Evolutionary conservation across 2,797 vertebrate species (phyloP), one percentile per base, ranked within the genome.

Genomic region (Macrochelys suwanniensis): DNA sequence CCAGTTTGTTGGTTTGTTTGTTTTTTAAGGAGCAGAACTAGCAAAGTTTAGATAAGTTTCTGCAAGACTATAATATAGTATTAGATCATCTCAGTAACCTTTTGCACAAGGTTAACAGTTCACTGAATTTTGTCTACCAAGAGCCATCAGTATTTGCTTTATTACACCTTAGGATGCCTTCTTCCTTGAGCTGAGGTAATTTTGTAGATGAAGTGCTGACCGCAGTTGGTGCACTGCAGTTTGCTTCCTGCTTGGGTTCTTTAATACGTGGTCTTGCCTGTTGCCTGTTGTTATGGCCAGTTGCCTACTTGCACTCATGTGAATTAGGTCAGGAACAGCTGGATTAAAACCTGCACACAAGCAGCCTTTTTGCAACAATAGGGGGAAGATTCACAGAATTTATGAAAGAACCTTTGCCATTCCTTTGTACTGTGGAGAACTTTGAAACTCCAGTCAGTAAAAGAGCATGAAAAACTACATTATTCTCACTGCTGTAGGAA

Each of bases 81-180:
- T 94, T 95, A 95, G 88, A 88, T 95, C 97, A 95, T 96, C 85
- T 90, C 87, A 89, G 1, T 90, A 77, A 88, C 51, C 85, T 97
- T 93, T 84, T 76, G n/a, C 77, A 85, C 85, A 59, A 91, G 93
- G 94, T 96, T 89, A 95, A 89, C 65, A 77, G 87, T 92, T 96
- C 91, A 61, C 79, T 87, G 68, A 89, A 79, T 96, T 97, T 95
- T 94, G 81, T 96, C 92, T 93, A 96, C 92, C 79, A 93, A 92
- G 80, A 91, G 71, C 81, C 83, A 87, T 28, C 54, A 1, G 0
- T 25, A 88, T 95, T 95, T 97, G 76, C 81, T 96, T 97, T 96
- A 96, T 96, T 95, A 84, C 50, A 88, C 80, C 88, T 85, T 85
- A 71, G 87, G 85, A 88, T 50, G 94, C 47, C 1, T 87, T 90